These are phyloP conservation scores for Oncorhynchus masou DNA, from an alignment of 2,113 vertebrate genomes.

Conservation along the genomic window DNA sequence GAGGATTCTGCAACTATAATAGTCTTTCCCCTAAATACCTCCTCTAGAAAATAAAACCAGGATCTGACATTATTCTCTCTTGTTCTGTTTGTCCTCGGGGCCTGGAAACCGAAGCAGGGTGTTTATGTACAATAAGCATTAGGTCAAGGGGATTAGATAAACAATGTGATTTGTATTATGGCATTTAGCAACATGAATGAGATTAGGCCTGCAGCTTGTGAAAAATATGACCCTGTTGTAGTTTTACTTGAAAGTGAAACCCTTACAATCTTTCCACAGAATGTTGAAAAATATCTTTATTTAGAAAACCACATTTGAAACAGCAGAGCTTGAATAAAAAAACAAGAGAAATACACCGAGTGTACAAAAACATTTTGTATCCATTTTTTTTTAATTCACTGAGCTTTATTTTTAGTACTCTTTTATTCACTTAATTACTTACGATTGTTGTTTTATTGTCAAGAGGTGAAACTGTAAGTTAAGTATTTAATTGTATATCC, in stretches of 20 bases:
- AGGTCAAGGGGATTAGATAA: neutral
- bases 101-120: neutral
- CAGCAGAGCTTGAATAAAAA: no score
- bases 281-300: neutral
- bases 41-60: neutral
- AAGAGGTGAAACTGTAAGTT: no score
- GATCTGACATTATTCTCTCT: neutral
- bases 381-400: no score
- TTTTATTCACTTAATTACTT: no score
- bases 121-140: neutral
- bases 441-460: no score
- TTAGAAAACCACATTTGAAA: neutral
- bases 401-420: no score
- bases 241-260: neutral
- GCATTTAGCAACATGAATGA: neutral
- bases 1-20: no score
- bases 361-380: no score
- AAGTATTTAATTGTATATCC: no score
- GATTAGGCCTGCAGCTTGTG: neutral
- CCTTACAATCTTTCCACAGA: neutral
- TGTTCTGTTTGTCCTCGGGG: neutral
- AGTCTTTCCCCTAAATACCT: no score
- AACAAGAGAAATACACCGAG: no score
- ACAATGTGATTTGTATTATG: neutral
- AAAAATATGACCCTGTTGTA: neutral